Evolutionary conservation across 2,888 invertebrate genomes (phyloP), one percentile per base, ranked within the genome.

Genomic region (Therioaphis trifolii): DNA sequence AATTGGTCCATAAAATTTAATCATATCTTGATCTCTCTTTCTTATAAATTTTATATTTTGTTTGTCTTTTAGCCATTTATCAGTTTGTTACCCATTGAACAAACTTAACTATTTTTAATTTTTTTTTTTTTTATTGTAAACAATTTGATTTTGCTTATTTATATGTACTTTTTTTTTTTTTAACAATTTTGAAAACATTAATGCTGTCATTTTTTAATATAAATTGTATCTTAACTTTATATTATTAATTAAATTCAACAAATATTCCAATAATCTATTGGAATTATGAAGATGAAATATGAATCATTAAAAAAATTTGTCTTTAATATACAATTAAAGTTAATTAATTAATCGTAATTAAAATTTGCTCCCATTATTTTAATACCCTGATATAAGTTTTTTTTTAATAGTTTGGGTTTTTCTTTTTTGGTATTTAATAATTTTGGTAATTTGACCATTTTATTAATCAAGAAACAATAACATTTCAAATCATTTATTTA

Each of bases 1-100:
- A 71, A 79, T 61, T 82, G 82, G 63, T 58, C 40, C 46, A 21
- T 69, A 61, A 63, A 72, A 46, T 80, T 14, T 82, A 49, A 82
- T 52, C 24, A 52, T 74, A 27, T 72, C 82, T 82, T 82, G 82
- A 82, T 82, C 82, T 82, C 78, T 79, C 82, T 82, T 82, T 82
- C 82, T 63, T 82, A 82, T 72, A 72, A 49, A 74, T 82, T 82
- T 82, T 82, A 82, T 82, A 66, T 74, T 74, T 82, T 82, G 63
- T 80, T 72, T 74, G 82, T 40, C 72, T 82, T 66, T 82, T 52
- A 74, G 35, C 74, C 24, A 74, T 82, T 82, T 63, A 63, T 72
- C 63, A 52, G 72, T 82, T 82, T 82, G 82, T 82, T 82, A 21
- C 72, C 82, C 61, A 66, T 74, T 82, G 82, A 82, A 82, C 82